Base-by-base conservation (phyloP, 2,888 invertebrate species). In the Eupsilia transversa region DNA sequence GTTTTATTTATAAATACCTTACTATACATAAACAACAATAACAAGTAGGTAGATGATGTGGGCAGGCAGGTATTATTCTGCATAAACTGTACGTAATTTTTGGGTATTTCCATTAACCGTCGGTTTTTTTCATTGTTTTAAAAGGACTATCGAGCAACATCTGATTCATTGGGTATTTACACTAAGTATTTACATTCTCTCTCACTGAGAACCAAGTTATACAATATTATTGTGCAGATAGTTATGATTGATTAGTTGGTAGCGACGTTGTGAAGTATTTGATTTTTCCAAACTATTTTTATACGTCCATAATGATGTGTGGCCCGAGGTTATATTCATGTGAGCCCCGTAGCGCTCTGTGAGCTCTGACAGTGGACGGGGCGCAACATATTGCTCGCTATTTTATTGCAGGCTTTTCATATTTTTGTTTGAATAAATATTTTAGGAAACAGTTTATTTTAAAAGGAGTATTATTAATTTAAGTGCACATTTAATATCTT, bases 351-450 rank as follows among this genome's bases (percentile, higher is more conserved):
- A 72, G 52, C 59, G 60, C 56, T 64, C 61, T 63, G 63, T 66
- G 85, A 85, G 72, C 80, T 75, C 80, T 75, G 77, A 77, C 86
- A 86, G 77, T 87, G 66, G 79, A 66, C 69, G 41, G 57, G 27
- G 23, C 52, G 74, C 63, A 80, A 74, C 77, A 80, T 77, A 77
- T 87, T 79, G 84, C 87, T 74, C 72, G 46, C 61, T 54, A 63
- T 76, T 87, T 83, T 74, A 61, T 69, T 79, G 68, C 66, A 86
- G 86, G 86, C 86, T 64, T 67, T 73, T 74, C 57, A 54, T 54
- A 27, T 61, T 82, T 78, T 74, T 67, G 52, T 74, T 63, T 20
- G 52, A 61, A 69, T 72, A 66, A 57, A 65, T 83, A 66, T 65
- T 70, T 56, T 64, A 71, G 27, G 33, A 30, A 41, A 6, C 30